Base-by-base conservation (phyloP, 2,888 invertebrate genomes). In the Osedax frankpressi region DNA sequence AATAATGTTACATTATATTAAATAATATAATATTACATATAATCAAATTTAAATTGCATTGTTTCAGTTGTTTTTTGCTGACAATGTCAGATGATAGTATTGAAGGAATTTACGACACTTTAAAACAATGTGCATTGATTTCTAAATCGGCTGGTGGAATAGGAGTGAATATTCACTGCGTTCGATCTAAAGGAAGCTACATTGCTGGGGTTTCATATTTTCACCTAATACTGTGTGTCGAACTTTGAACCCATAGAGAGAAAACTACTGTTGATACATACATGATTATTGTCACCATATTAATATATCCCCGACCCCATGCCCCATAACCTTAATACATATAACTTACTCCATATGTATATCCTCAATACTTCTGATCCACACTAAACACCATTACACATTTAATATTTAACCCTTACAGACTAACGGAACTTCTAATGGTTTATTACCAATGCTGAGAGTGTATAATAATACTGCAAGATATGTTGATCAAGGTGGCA, bases 61-160 rank as follows among this genome's bases (percentile, higher is more conserved):
- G n/a, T n/a, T n/a, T n/a, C 80, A 89, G 95, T 67, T 97, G 97
- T 84, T 98, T 96, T 82, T 87, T 97, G 28, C 84, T 98, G 75
- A 92, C 94, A 3, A 95, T 98, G 92, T 89, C 88, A 76, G 74
- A 92, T 28, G 97, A 98, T 85, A 94, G 86, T 78, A 93, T 96
- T 81, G 93, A 94, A 80, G 96, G 96, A 2, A 95, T 97, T 79
- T 94, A 91, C 82, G 90, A 92, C 78, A 94, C 94, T 0, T 86
- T 95, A 60, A 91, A 91, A 78, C 91, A 92, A 81, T 96, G 96
- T 85, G 96, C 96, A 0, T 86, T 93, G 73, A 94, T 98, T 77
- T 96, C 96, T 0, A 97, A 98, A 86, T 96, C 86, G 28, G 97
- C 96, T 26, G 97, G 98, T 75, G 97, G 97, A 1, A 94, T 98